phyloP scores from a whole-genome alignment of 2,888 invertebrate species.

The Agrotis puta region DNA sequence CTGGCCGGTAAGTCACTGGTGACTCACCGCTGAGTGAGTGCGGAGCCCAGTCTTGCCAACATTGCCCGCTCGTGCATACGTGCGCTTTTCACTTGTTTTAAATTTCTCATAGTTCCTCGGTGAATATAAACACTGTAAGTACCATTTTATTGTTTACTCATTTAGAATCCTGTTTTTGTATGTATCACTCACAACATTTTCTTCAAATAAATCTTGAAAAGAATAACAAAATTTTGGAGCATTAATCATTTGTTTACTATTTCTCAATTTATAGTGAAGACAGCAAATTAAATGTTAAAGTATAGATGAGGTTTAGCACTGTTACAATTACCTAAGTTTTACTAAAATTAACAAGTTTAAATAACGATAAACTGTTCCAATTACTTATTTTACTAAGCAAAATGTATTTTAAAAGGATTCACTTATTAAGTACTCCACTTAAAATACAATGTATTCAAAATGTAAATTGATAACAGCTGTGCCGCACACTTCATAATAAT shows the following conservation, averaged over 20 bases:
- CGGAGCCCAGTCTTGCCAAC: slow-evolving; percentile 68
- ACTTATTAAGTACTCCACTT: neutral
- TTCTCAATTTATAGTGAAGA: neutral
- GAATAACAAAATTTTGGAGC: neutral
- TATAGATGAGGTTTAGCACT: too few relatives aligned
- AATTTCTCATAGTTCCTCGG: slow-evolving; percentile 27
- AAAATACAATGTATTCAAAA: neutral
- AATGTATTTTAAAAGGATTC: neutral
- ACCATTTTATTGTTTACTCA: slow-evolving; percentile 9
- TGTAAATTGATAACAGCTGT: slow-evolving; percentile 34
- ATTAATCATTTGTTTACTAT: slow-evolving; percentile 33
- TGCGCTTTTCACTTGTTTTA: slow-evolving; percentile 68
- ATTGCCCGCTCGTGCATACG: slow-evolving; percentile 71
- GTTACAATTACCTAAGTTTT: too few relatives aligned
- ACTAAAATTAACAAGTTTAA: neutral
- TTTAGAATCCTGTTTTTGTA: neutral
- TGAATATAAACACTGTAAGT: slow-evolving; percentile 64
- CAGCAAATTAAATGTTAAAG: neutral
- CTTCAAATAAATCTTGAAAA: neutral
- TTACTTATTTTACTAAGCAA: neutral
- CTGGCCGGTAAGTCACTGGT: slow-evolving; percentile 49
- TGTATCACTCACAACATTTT: neutral
- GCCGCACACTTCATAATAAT: neutral
- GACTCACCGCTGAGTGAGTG: slow-evolving; percentile 69
- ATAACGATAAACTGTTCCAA: neutral